phyloP scores from a whole-genome alignment of 2,113 vertebrate genomes.

The Polyodon spathula region DNA sequence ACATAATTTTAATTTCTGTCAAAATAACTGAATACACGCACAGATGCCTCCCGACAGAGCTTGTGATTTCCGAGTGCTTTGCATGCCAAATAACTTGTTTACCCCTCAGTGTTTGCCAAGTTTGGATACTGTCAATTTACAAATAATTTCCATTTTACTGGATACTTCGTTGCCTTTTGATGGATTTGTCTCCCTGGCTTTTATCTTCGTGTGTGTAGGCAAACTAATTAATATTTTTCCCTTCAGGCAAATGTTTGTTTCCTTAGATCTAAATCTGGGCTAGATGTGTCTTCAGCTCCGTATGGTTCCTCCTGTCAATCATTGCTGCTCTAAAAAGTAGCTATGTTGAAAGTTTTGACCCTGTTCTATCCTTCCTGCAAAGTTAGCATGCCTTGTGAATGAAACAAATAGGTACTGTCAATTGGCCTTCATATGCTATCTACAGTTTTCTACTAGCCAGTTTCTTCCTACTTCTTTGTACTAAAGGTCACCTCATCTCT shows the following conservation, averaged over 20 bases:
- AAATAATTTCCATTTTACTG: constrained; percentile 89
- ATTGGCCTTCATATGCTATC: too few species aligned
- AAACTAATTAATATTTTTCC: constrained; percentile 95
- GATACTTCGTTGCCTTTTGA: constrained; percentile 81
- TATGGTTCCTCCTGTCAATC: constrained; percentile 92
- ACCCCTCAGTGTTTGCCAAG: constrained; percentile 73
- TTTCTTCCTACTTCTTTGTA: too few species aligned
- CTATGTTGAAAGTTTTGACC: background rate
- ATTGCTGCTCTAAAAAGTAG: constrained; percentile 64
- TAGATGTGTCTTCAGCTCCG: constrained; percentile 78
- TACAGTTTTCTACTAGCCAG: too few species aligned
- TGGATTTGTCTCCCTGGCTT: constrained; percentile 83
- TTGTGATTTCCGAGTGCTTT: constrained; percentile 67
- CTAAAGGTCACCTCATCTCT: too few species aligned
- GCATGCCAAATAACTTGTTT: constrained; percentile 71
- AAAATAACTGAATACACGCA: constrained; percentile 73
- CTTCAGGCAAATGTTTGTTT: constrained; percentile 95
- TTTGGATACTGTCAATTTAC: constrained; percentile 83
- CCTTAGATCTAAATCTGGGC: constrained; percentile 89
- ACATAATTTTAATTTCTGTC: constrained; percentile 81
- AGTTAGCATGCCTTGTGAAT: background rate
- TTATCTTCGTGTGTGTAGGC: constrained; percentile 82
- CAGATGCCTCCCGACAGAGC: constrained; percentile 77
- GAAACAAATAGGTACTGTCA: background rate
- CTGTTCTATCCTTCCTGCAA: constrained; percentile 13